These are phyloP conservation scores for Rhadinocentrus ornatus DNA, from an alignment of 2,797 vertebrate species.

Conservation along the genomic window DNA sequence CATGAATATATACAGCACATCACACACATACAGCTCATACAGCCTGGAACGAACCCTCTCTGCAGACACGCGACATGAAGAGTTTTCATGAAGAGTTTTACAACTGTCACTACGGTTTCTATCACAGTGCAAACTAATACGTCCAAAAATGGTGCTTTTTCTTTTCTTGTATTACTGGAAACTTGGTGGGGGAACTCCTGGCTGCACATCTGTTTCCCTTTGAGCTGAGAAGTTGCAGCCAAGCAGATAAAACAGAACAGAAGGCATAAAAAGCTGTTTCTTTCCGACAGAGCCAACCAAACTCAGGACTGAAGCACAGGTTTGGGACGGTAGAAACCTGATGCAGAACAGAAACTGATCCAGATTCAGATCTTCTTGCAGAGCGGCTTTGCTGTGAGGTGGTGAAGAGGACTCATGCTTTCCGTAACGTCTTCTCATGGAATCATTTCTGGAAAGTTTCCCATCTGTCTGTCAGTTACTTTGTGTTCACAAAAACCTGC, in stretches of 20 bases:
- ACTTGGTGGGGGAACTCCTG: background rate
- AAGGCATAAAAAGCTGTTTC: background rate
- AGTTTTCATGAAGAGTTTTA: too few species aligned
- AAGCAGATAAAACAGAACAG: background rate
- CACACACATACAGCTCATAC: too few species aligned
- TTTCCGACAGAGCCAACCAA: background rate
- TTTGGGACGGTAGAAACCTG: background rate
- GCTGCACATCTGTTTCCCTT: background rate
- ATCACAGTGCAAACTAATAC: background rate
- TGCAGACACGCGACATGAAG: too few species aligned
- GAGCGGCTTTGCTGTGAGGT: too few species aligned
- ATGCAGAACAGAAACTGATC: too few species aligned
- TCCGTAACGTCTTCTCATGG: too few species aligned
- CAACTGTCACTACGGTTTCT: background rate
- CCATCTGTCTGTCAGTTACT: too few species aligned
- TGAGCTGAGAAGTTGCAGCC: background rate
- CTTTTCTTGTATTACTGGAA: background rate
- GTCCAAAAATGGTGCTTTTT: background rate
- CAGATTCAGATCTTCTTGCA: too few species aligned
- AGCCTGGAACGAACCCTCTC: too few species aligned
- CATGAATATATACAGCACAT: background rate
- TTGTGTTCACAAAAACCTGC: too few species aligned
- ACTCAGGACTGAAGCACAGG: background rate
- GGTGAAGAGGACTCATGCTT: too few species aligned
- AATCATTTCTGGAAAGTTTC: too few species aligned